Conservation (phyloP, 2,113 vertebrate species). For the Meleagris gallopavo region DNA sequence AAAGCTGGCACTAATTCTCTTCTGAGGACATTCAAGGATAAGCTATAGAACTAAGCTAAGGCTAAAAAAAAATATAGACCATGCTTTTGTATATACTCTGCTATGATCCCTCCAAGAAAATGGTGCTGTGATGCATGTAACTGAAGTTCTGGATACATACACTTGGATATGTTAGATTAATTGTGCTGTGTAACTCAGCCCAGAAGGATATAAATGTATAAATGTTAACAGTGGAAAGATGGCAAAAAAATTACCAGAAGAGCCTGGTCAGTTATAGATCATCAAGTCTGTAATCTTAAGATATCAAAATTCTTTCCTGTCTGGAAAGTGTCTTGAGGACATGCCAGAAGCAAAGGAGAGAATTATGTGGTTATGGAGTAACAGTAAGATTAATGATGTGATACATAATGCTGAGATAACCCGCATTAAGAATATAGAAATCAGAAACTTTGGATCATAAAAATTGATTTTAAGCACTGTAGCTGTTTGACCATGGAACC, state of each 20-base stretch:
- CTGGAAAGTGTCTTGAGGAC: not conserved
- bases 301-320: not conserved
- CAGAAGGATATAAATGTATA: not conserved
- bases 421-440: not conserved
- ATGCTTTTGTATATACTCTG: accelerated
- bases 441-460: not conserved
- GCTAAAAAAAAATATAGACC: not conserved
- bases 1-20: not conserved
- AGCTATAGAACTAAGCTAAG: not conserved
- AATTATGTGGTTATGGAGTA: not conserved
- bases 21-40: not conserved
- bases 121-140: not conserved
- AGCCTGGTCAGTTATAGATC: not conserved
- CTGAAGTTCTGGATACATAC: not conserved
- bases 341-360: not conserved
- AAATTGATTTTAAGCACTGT: not conserved
- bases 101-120: not conserved
- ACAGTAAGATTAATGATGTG: not conserved
- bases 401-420: not conserved
- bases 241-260: not conserved
- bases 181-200: not conserved
- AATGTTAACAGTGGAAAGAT: not conserved
- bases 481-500: not conserved
- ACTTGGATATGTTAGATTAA: not conserved
- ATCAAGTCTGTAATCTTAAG: not conserved